Base-by-base conservation (phyloP, 2,888 invertebrate genomes). In the Matsumyia berberina region DNA sequence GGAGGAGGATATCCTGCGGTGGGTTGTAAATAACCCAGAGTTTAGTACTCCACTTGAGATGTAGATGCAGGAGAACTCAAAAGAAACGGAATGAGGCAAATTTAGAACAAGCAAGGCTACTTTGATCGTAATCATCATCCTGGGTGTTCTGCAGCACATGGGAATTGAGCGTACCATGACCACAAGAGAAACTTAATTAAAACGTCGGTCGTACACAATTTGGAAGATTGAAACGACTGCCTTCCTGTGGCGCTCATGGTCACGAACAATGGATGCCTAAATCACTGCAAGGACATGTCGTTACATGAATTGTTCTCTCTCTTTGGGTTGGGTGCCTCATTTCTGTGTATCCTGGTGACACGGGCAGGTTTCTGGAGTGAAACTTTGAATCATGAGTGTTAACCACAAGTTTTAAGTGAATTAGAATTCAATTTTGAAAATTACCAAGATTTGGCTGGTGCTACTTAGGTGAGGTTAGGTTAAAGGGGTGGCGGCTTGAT, bases 141-240 rank as follows among this genome's bases (percentile, higher is more conserved):
- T 24, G 19, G 57, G 37, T n/a, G 19, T 57, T 12, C 9, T 53
- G 1, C n/a, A n/a, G 24, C 51, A 15, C 46, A 46, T 46, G 46
- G 46, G 15, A 53, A 15, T 1, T 31, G 6, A 1, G 49, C 11
- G 19, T 19, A 19, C 7, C 8, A 17, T 31, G 55, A 35, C 55
- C 55, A 15, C 11, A 37, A 57, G n/a, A 15, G 15, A 7, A 57
- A 53, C 33, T 53, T 39, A 37, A 57, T 57, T 24, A 57, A 57
- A 57, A 24, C 24, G 19, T 57, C 57, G 37, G 19, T 57, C 57
- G 37, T 37, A 35, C 37, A 57, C 37, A 37, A n/a, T 35, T 57
- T 24, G 19, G 37, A 37, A 37, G 37, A 37, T 35, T 35, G 37
- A 37, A n/a, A 57, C 49, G 49, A n/a, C 19, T 19, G 19, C 9